These are phyloP conservation scores for Nerophis ophidion DNA, from an alignment of 2,113 vertebrate genomes.

Conservation along the genomic window DNA sequence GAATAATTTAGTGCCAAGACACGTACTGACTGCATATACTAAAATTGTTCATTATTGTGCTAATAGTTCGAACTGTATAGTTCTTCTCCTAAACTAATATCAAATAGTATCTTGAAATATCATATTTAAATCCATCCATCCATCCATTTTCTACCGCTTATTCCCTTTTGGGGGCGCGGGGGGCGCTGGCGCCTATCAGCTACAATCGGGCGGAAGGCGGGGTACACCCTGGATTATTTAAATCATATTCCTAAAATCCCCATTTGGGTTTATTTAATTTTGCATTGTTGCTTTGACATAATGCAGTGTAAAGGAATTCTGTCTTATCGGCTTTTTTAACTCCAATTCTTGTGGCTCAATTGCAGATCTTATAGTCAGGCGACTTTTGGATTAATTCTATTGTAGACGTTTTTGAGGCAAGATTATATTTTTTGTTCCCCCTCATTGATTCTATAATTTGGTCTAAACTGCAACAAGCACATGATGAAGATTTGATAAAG, in stretches of 20 bases:
- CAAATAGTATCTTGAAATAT: too few species aligned
- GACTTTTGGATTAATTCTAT: conserved; percentile 28
- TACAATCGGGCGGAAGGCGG: too few species aligned
- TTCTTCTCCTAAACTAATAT: conserved; percentile 1
- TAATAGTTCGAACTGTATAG: background rate
- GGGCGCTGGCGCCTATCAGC: too few species aligned
- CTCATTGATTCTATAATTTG: conserved; percentile 21
- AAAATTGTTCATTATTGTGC: background rate
- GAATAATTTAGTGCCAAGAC: too few species aligned
- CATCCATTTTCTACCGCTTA: too few species aligned
- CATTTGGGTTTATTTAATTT: conserved; percentile 12
- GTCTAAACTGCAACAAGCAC: conserved; percentile 20
- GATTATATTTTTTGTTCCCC: conserved; percentile 29
- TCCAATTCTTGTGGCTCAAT: conserved; percentile 24
- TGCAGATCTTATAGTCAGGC: conserved; percentile 13
- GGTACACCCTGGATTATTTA: too few species aligned
- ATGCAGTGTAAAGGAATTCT: conserved; percentile 20
- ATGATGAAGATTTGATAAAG: conserved; percentile 42
- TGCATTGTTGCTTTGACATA: conserved; percentile 19
- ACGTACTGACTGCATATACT: background rate
- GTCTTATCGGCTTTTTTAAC: conserved; percentile 21
- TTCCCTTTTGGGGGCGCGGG: too few species aligned
- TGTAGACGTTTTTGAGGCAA: conserved; percentile 14
- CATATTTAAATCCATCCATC: conserved; percentile 12
- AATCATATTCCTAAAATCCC: conserved; percentile 12